Evolutionary conservation across 2,113 vertebrate genomes (phyloP), one percentile per base, ranked within the genome.

Genomic region (Taxidea taxus): DNA sequence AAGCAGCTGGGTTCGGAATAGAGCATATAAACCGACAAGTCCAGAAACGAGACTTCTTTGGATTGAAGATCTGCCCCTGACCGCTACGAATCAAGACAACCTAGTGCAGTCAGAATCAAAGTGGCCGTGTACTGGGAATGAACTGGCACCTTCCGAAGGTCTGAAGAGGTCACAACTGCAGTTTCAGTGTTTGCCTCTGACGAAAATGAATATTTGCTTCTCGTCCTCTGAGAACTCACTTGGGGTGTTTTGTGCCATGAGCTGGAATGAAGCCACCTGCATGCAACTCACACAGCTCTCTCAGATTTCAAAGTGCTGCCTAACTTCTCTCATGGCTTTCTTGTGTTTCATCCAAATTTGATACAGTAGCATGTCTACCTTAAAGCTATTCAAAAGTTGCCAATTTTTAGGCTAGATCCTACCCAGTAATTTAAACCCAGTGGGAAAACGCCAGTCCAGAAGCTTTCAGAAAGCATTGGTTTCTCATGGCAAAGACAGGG

Each of bases 351-450:
- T 92, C 94, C 87, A 87, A 83, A 96, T 94, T 64, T 64, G 68
- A 92, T 75, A 94, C 81, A 86, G 89, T 95, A 94, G 83, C 94
- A 62, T n/a, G 25, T 54, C 94, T 90, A 87, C 95, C 95, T 84
- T 90, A 93, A 95, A 94, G 54, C 83, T 66, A 80, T 75, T 87
- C 29, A 68, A 78, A 93, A 91, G 72, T 39, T 89, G 90, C 87
- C 80, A 89, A 91, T 81, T 94, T 96, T 75, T 82, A 82, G 66
- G 64, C 86, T 58, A 88, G 86, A 77, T 62, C 49, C 77, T 94
- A 83, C 49, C 58, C 11, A 51, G 88, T 64, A 85, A 81, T 83
- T 95, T 96, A 81, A 96, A 68, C 64, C 93, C 66, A 21, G n/a
- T 66, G 82, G 77, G 60, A 89, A 93, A 96, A 94, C 60, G 39